Conservation (phyloP, 2,113 vertebrate species). For the Actenoides lindsayi region DNA sequence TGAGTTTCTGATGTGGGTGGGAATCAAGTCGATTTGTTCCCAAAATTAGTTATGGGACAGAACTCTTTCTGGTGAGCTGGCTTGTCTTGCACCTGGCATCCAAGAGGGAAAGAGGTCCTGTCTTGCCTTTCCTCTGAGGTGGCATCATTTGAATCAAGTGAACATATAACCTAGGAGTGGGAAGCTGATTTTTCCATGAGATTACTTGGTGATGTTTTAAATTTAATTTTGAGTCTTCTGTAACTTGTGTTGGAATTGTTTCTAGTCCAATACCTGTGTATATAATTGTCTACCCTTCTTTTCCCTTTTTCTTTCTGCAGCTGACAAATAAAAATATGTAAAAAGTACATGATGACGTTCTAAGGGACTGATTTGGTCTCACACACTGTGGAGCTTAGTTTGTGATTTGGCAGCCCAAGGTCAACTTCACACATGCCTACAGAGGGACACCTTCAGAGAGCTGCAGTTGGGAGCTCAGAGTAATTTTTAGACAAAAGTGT, state of each 20-base stretch:
- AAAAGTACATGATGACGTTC: neutral
- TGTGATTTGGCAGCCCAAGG: neutral
- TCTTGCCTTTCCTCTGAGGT: neutral
- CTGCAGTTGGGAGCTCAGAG: neutral
- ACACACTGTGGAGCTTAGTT: neutral
- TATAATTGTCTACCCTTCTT: neutral
- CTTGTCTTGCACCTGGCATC: neutral
- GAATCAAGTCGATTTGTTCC: neutral
- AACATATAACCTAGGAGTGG: neutral
- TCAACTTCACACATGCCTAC: neutral
- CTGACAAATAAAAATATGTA: slow-evolving; percentile 11
- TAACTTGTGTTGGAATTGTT: neutral
- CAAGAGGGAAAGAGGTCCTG: rapidly evolving
- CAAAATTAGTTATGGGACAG: rapidly evolving
- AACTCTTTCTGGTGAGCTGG: neutral
- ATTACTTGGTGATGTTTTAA: neutral
- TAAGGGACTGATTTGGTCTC: neutral
- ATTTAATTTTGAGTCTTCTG: neutral
- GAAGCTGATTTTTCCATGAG: neutral
- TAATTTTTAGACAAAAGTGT: neutral
- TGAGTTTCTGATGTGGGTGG: neutral
- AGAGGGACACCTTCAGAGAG: neutral
- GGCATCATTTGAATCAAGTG: neutral
- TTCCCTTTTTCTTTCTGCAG: neutral
- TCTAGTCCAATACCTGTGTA: neutral